Conservation (phyloP, 2,113 vertebrate genomes). For the Grantiella picta region DNA sequence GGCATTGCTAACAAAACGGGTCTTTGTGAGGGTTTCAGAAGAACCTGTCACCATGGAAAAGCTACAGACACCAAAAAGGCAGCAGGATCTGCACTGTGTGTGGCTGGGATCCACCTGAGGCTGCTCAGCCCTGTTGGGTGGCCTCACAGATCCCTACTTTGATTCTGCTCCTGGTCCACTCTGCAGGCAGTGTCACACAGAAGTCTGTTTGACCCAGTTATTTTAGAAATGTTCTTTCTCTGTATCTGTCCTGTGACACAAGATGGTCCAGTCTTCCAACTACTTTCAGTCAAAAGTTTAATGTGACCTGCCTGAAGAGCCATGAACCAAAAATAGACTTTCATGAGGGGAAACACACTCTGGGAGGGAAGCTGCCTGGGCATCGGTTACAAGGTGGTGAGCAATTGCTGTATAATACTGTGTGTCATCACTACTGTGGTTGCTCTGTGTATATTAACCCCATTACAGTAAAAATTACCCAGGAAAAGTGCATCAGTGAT, state of each 20-base stretch:
- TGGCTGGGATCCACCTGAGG: neutral
- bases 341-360: neutral
- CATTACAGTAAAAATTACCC: neutral
- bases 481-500: neutral
- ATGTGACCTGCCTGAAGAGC: neutral
- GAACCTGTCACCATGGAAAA: neutral
- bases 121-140: neutral
- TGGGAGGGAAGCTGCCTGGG: neutral
- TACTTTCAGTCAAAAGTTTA: neutral
- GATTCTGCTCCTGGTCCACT: neutral
- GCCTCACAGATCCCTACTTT: neutral
- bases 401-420: neutral
- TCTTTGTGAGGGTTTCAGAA: conserved; percentile 29
- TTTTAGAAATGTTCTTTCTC: neutral
- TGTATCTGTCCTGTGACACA: neutral
- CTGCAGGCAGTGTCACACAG: neutral
- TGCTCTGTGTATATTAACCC: neutral
- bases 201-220: neutral
- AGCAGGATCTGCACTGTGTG: neutral
- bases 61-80: neutral
- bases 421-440: neutral
- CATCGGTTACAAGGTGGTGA: neutral
- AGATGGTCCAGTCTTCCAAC: neutral
- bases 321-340: neutral
- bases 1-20: neutral